Base-by-base conservation (phyloP, 1,140 invertebrate genomes). In the Drosophila pectinifera region DNA sequence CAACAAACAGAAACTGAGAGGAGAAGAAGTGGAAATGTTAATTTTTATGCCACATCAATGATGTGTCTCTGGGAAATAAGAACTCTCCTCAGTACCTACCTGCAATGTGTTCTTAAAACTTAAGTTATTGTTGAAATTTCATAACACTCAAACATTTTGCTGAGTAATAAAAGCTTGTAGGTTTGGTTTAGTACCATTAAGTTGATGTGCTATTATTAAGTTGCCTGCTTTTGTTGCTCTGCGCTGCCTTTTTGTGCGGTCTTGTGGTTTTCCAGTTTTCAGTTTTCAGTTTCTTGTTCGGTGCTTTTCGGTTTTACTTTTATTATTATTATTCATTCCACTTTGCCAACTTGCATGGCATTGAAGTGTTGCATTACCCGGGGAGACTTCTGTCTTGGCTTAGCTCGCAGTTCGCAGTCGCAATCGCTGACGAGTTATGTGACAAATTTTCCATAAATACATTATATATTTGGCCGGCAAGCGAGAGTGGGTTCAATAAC, bases 281-380 rank as follows among this genome's bases (percentile, higher is more conserved):
- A 68, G 56, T 57, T 68, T 58, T 69, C 18, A 54, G 74, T 76
- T 77, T 78, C 39, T 64, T 48, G 63, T 67, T 76, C 62, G 34
- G 54, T 51, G 48, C 57, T 78, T 78, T 78, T 51, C 7, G 46
- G 69, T 73, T 74, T 74, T 74, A 74, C 58, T 74, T 64, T 74
- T 74, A 41, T 74, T 63, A 36, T 56, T 55, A 46, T 39, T 39
- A 38, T 28, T 51, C 18, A 53, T 82, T 59, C 64, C 63, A 69
- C 68, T 70, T 79, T 59, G 49, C 49, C 51, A 72, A 61, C 42
- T 42, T 28, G 57, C 42, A 41, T 75, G 83, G 78, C 82, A 86
- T 86, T 86, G 82, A 63, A 53, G 83, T 88, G 49, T 86, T 73
- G 42, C 41, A 67, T 88, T 81, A 86, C 82, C 10, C 56, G 49